Evolutionary conservation across 2,888 invertebrate genomes (phyloP), one percentile per base, ranked within the genome.

Genomic region (Philhelius pedissequus): DNA sequence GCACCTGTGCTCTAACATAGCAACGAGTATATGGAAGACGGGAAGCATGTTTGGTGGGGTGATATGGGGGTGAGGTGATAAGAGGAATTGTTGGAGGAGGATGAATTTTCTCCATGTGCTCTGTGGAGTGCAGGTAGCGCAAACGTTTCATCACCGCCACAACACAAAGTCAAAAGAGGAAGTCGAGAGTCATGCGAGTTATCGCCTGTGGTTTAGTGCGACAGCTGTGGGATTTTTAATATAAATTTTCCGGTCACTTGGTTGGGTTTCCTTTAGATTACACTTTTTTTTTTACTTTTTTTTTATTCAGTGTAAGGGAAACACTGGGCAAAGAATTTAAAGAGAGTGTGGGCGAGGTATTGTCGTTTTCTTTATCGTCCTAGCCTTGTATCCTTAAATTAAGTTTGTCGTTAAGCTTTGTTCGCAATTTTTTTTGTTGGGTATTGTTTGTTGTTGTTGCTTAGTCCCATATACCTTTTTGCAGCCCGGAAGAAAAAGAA

Each of bases 191-290:
- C 83, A 75, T 79, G 80, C 84, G 71, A 80, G 84, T 80, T 80
- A 84, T 84, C 84, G 84, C 84, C 75, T 80, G 84, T 80, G 84
- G 80, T 84, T 84, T 80, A 84, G 66, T 71, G 84, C 84, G 84
- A 84, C 84, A 84, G 80, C 75, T 84, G 84, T 84, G 84, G 75
- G 80, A 84, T 80, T 84, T 84, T 84, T 84, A 84, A 84, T 84
- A 84, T 84, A 84, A 84, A 84, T 80, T 84, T 84, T 84, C 84
- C 80, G 84, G 84, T 71, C 84, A 80, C 80, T 84, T 84, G 80
- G 75, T 50, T 80, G 56, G 69, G 64, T 75, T 70, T 75, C 60
- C 66, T 66, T 66, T 70, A 40, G 48, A 64, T 84, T 83, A 74
- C 32, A 27, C 32, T 54, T 74, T 13, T 78, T 60, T 58, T 68